Percentiles rank a stretch among this genome's conserved stretches.
Evolutionary conservation across 2,797 vertebrate genomes (phyloP).

Genomic region (Micropoecilia bifurca): DNA sequence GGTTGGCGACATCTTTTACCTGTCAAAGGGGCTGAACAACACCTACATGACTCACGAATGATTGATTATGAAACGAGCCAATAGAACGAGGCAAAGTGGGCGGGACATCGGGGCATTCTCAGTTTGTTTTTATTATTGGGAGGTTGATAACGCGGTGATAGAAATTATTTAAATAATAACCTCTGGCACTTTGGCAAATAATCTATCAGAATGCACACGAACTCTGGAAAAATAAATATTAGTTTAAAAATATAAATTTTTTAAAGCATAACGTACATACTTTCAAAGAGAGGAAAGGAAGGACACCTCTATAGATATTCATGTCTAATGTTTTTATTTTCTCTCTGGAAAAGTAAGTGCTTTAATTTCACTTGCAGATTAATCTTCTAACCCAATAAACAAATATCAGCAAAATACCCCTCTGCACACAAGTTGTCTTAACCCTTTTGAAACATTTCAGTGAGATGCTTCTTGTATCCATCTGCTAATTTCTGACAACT

Average conservation of each 20-base stretch:
- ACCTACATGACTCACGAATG: slow-evolving; percentile 66
- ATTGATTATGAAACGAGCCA: slow-evolving; percentile 63
- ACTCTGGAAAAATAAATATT: not conserved
- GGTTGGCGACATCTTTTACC: slow-evolving; percentile 66
- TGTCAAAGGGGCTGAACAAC: slow-evolving; percentile 64
- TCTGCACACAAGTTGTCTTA: not conserved
- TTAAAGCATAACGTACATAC: not conserved
- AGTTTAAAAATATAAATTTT: not conserved
- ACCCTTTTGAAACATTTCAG: not conserved
- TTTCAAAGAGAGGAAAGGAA: not conserved
- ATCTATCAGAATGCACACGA: not conserved
- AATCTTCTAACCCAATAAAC: not conserved
- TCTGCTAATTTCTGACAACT: not conserved
- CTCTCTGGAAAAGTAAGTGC: not conserved
- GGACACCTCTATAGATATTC: not conserved
- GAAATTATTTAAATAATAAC: not conserved
- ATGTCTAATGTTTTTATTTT: not conserved
- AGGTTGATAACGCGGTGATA: not conserved
- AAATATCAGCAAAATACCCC: not conserved
- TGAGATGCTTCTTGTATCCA: not conserved
- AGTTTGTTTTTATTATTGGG: not conserved
- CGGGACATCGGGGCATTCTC: slow-evolving; percentile 34
- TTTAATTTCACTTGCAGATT: not conserved
- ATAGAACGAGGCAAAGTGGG: slow-evolving; percentile 46
- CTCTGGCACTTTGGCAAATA: not conserved